Base-by-base conservation (phyloP, 2,888 invertebrate genomes). In the Corythucha ciliata region DNA sequence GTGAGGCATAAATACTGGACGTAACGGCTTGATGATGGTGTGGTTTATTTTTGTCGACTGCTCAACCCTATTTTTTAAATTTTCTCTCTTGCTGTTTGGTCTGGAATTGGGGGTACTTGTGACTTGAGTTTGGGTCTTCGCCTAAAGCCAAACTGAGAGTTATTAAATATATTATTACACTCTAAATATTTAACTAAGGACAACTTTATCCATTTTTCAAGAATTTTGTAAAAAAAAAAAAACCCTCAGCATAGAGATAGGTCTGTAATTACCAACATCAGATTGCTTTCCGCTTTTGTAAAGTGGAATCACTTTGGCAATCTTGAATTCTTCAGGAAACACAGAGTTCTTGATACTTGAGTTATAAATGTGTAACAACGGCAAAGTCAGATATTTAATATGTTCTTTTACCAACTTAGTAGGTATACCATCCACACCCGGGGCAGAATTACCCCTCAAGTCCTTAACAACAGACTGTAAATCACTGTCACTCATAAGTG, bases 231-330 rank as follows among this genome's bases (percentile, higher is more conserved):
- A 2, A 27, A 18, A 29, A n/a, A n/a, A n/a, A n/a, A n/a, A n/a
- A n/a, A 21, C 20, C 7, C 26, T 24, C 10, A 48, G 16, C 39
- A 37, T 48, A 7, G 48, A 37, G 20, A 26, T 48, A 1, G 24
- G 18, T 14, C 37, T 26, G 25, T 14, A 25, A 48, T 39, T 26
- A 14, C 48, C 48, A 1, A 27, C 29, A 18, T 48, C 48, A 4
- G 25, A 14, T 26, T 39, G 26, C 8, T 48, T 37, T 14, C 48
- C 48, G 18, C 36, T 14, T 24, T 25, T 39, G 21, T 39, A 36
- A 4, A 26, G 6, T 3, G 37, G 37, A 20, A 21, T 18, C 2
- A 37, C 47, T 5, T 4, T 26, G 6, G 47, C 39, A 1, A 41
- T 29, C 22, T 41, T 27, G 14, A 40, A 22, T 12, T 2, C 10